Evolutionary conservation across 2,797 vertebrate genomes (phyloP), one percentile per base, ranked within the genome.

Genomic region (Phataginus tricuspis): DNA sequence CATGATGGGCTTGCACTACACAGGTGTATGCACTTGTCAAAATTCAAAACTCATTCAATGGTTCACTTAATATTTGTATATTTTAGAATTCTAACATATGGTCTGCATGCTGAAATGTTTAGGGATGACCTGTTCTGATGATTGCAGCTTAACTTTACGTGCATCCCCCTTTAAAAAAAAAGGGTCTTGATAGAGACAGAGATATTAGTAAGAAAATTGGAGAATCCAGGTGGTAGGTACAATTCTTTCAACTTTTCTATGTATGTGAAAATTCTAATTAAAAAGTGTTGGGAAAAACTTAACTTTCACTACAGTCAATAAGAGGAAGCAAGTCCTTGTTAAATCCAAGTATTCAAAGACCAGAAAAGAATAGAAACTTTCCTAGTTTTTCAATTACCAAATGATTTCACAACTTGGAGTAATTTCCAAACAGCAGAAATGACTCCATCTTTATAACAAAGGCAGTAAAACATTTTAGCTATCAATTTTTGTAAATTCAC

Each of bases 381-480:
- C 27, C 69, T 86, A 82, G 12, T 75, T 96, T 94, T 97, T 85
- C 49, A 95, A 92, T 11, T 55, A 29, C 57, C 69, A 86, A 90
- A 72, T 80, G 59, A 95, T 93, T 91, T 95, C 59, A 93, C 34
- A 51, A 59, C 61, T 79, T 84, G 25, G 29, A 86, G 49, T 75
- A n/a, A 92, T 63, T 91, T 96, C 59, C 86, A 85, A 97, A 84
- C 31, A 27, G 31, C 45, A 96, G 23, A 86, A 96, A 90, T 39
- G 27, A 78, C n/a, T 57, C 42, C 27, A 83, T 39, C 64, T 87
- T 66, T n/a, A n/a, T 89, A 82, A 77, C 19, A 84, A 87, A 37
- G 69, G 57, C 42, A 87, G 23, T 77, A 80, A 88, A 45, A 49
- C 53, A 72, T 61, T 64, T 83, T 84, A 75, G 53, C 27, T 78